These are phyloP conservation scores for Chloebia gouldiae DNA, from an alignment of 2,113 vertebrate species.

Conservation along the genomic window DNA sequence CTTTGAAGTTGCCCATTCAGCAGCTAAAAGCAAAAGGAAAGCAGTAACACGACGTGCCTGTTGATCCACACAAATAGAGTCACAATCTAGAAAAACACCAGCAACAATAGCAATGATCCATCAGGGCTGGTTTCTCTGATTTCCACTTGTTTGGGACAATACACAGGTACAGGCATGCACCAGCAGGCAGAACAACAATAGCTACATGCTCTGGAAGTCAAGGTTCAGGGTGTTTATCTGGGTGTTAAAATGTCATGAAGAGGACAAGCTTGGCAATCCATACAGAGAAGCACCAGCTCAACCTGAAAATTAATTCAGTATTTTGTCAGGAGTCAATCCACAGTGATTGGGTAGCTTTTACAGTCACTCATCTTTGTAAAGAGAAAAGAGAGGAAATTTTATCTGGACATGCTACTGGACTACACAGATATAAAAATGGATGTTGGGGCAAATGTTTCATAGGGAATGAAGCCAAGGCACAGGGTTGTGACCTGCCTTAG, in stretches of 20 bases:
- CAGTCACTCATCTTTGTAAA: background rate
- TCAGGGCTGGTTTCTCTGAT: background rate
- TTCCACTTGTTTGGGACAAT: conserved; percentile 15
- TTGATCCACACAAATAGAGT: conserved; percentile 71
- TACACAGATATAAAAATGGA: background rate
- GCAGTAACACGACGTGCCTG: conserved; percentile 71
- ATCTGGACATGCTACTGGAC: background rate
- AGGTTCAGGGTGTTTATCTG: background rate
- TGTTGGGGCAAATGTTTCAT: background rate
- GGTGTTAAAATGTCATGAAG: background rate
- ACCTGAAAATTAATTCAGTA: background rate
- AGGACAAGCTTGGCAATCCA: background rate
- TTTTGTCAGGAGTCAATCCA: background rate
- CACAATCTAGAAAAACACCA: conserved; percentile 74
- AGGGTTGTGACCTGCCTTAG: background rate
- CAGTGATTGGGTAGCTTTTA: background rate
- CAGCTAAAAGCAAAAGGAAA: conserved; percentile 67
- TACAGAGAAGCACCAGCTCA: background rate
- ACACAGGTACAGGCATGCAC: conserved; percentile 8
- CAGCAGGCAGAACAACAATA: background rate
- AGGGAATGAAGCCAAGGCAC: background rate
- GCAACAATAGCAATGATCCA: conserved; percentile 68
- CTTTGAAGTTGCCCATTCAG: conserved; percentile 71
- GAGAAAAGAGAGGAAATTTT: background rate
- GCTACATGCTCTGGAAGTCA: background rate